These are phyloP conservation scores for Antitype chi DNA, from an alignment of 2,888 invertebrate genomes.

Conservation along the genomic window DNA sequence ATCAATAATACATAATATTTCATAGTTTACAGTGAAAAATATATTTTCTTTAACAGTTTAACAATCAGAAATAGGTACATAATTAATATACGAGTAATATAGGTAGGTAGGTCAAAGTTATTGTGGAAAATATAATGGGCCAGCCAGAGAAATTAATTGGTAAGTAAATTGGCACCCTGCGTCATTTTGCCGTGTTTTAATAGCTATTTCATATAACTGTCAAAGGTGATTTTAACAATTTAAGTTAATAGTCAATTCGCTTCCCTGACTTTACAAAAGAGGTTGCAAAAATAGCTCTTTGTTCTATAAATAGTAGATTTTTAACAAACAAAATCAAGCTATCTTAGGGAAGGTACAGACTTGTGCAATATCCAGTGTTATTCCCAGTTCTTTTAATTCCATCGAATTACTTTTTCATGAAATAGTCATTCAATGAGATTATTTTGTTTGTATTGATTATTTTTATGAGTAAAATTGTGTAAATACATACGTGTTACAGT, in stretches of 20 bases:
- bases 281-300: background rate
- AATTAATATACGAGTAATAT: background rate
- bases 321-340: background rate
- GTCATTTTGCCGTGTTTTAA: background rate
- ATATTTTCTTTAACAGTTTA: conserved; percentile 27
- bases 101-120: background rate
- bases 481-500: no score
- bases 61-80: conserved; percentile 19
- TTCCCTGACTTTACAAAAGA: conserved; percentile 12
- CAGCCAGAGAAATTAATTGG: background rate
- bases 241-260: background rate
- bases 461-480: no score
- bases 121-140: conserved; percentile 2
- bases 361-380: conserved; percentile 2
- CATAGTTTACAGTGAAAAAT: conserved; percentile 38
- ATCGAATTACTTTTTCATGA: no score
- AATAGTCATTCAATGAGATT: no score
- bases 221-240: background rate
- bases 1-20: conserved; percentile 40
- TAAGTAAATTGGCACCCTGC: background rate
- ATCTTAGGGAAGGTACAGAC: background rate
- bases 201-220: background rate
- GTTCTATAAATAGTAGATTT: conserved; percentile 1
- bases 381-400: background rate
- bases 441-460: no score